A percentile compares a stretch with the other conserved stretches of the same genome.
Evolutionary conservation across 1,140 invertebrate species (phyloP).

Genomic region (Zaprionus africanus): DNA sequence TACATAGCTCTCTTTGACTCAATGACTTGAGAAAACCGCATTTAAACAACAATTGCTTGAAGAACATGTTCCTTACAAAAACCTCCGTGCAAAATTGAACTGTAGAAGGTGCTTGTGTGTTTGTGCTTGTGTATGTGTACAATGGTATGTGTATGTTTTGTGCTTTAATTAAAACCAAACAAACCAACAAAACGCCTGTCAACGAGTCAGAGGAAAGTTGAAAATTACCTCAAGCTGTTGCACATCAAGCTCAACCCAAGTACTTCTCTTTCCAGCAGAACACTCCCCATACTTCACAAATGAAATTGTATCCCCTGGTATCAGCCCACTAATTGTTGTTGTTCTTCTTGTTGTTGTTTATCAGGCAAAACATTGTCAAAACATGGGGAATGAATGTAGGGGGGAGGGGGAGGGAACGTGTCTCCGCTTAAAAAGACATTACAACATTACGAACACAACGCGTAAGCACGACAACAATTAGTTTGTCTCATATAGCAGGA

Average conservation of each 20-base stretch:
- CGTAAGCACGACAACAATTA: constrained; percentile 72
- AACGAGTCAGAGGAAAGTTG: constrained; percentile 70
- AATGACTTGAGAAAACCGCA: constrained; percentile 12
- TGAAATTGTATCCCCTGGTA: constrained; percentile 13
- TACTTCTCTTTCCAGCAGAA: not conserved
- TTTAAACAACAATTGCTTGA: constrained; percentile 28
- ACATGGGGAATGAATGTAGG: constrained; percentile 55
- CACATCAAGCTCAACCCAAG: constrained; percentile 39
- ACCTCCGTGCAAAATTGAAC: not conserved
- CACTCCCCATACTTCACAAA: constrained; percentile 26
- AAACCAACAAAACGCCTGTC: constrained; percentile 69
- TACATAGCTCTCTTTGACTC: not conserved
- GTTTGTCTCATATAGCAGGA: constrained; percentile 72
- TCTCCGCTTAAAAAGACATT: constrained; percentile 81
- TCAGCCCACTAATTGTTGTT: constrained; percentile 39
- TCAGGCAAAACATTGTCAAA: constrained; percentile 76
- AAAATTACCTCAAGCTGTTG: constrained; percentile 83
- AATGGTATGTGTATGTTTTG: constrained; percentile 54
- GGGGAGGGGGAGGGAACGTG: constrained; percentile 40
- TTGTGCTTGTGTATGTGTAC: not conserved
- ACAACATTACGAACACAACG: constrained; percentile 72
- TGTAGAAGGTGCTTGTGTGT: not conserved
- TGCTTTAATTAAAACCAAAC: constrained; percentile 81
- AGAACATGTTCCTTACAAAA: constrained; percentile 20
- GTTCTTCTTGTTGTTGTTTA: constrained; percentile 55